Evolutionary conservation across 2,113 vertebrate genomes (phyloP), one percentile per base, ranked within the genome.

Genomic region (Benitochromis conjunctus): DNA sequence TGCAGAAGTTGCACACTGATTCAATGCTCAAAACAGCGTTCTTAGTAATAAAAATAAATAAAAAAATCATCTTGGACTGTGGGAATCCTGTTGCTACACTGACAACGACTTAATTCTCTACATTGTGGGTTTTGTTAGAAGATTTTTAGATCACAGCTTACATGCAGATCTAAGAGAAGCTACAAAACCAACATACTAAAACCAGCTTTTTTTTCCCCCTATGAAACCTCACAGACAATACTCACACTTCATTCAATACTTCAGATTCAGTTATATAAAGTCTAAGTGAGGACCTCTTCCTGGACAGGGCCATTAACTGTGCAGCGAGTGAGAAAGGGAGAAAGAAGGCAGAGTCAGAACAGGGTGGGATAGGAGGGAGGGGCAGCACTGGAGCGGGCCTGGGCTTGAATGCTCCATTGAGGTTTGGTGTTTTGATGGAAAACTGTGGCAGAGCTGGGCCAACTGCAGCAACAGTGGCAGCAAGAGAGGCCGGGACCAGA

Each of bases 361-460:
- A 86, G 88, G 92, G 93, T 91, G 92, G 89, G 94, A 92, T 89
- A 57, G 81, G 87, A 89, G 89, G 94, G 93, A 90, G 87, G 92
- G 89, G 88, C 92, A 56, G 91, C 54, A 60, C 78, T 91, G 84
- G 91, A 94, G 94, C 94, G 89, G 93, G 94, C 92, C 94, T 89
- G 91, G 93, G 91, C 93, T 94, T 95, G 92, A 95, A 94, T 93
- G 90, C 94, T 96, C 94, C 94, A 95, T 95, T 95, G 95, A 96
- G 94, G 94, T 95, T 96, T 93, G 95, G 95, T 96, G 95, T 94
- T 95, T 95, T 95, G 93, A 95, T 95, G 95, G 94, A 96, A 96
- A 96, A 95, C 90, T 86, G 91, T 93, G 94, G 91, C 87, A 91
- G 87, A 93, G 90, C 86, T 88, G 84, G 85, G 94, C 92, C 94